Base-by-base conservation (phyloP, 1,140 invertebrate genomes). In the Ectropis grisescens region DNA sequence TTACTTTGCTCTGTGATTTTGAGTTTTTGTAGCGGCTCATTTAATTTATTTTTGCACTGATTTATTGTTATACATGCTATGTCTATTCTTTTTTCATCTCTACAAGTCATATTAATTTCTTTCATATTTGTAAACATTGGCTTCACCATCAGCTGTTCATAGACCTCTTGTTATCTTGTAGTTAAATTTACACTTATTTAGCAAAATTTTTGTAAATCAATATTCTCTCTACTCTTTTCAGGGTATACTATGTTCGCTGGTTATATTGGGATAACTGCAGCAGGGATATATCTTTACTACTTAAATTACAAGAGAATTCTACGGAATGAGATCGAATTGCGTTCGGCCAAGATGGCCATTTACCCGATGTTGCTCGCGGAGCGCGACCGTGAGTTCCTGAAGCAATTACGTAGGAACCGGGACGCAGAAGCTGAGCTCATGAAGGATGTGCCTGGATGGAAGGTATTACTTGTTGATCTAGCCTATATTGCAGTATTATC, bases 371-470 rank as follows among this genome's bases (percentile, higher is more conserved):
- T 96, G 27, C 34, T 89, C 13, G 94, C 94, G 4, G 94, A 96
- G 81, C 84, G 88, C 48, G 93, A 96, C 65, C 76, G 94, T 48
- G 86, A 86, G 82, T 94, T 87, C 54, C 72, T 98, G 58, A 95
- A 93, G 53, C 91, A 95, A 58, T 33, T 94, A 1, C 84, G 90
- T 32, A 85, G 84, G 28, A 95, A 95, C 76, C 85, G 93, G 10
- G 93, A 96, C 31, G 90, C 91, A 36, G 95, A 98, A 78, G 85
- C 85, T 25, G 86, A 93, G 39, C 80, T 97, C 6, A 97, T 97
- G 95, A 88, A 88, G 38, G 88, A 96, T 74, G 91, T 94, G 2
- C 89, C 90, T 37, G 92, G 91, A 53, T 97, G 95, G 95, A 88
- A 90, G 82, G 84, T 82, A 54, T 22, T 12, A 12, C 12, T 16